A percentile compares a stretch with the other conserved stretches of the same genome.
phyloP scores from a whole-genome alignment of 2,888 invertebrate species.

The Vanessa cardui region DNA sequence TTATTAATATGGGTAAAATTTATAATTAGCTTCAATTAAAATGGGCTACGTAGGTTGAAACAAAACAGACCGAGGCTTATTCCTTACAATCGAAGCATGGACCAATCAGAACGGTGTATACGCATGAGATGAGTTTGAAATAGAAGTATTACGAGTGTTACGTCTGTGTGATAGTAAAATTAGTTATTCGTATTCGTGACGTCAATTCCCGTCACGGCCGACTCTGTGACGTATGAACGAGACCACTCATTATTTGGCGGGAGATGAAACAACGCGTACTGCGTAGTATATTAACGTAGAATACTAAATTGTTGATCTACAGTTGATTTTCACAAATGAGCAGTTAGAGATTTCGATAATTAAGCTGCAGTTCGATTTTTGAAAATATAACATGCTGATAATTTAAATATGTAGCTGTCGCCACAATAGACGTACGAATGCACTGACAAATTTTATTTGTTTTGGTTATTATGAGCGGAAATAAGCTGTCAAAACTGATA shows the following conservation, averaged over 20 bases:
- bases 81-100: not conserved
- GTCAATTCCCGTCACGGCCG: conserved; percentile 21
- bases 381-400: too few relatives aligned
- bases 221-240: conserved; percentile 9
- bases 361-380: too few relatives aligned
- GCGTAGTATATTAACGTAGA: not conserved
- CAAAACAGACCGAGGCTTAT: not conserved
- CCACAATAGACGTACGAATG: too few relatives aligned
- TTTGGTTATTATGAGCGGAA: too few relatives aligned
- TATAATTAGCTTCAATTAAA: too few relatives aligned
- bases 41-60: not conserved
- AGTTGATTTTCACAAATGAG: too few relatives aligned
- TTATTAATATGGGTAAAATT: too few relatives aligned
- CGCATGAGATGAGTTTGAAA: conserved; percentile 10
- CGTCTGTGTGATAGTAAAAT: conserved; percentile 28
- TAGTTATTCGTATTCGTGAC: conserved; percentile 27
- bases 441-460: too few relatives aligned
- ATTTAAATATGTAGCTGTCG: too few relatives aligned
- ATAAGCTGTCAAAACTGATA: too few relatives aligned
- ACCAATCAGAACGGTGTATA: not conserved
- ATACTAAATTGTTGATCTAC: not conserved
- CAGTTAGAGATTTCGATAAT: too few relatives aligned
- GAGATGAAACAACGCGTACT: not conserved
- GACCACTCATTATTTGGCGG: conserved; percentile 4
- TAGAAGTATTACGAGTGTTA: conserved; percentile 16